Evolutionary conservation across 2,113 vertebrate genomes (phyloP).

Genomic region (Eublepharis macularius): DNA sequence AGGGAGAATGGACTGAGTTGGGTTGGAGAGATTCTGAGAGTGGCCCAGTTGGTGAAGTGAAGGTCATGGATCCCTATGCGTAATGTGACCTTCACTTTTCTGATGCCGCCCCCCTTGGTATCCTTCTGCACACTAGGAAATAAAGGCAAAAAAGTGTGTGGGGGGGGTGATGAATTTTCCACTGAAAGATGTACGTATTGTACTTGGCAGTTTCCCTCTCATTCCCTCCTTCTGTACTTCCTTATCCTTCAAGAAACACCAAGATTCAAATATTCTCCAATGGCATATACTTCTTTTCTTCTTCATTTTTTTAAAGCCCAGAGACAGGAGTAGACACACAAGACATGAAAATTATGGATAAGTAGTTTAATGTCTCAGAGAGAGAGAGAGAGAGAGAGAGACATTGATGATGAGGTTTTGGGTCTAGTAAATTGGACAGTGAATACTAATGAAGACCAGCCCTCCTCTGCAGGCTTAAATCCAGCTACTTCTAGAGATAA

Average conservation of each 20-base stretch:
- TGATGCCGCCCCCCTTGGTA: no score
- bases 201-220: not conserved
- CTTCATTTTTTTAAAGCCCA: not conserved
- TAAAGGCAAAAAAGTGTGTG: not conserved
- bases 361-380: constrained; percentile 32
- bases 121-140: not conserved
- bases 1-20: not conserved
- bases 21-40: not conserved
- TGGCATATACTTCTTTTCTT: not conserved
- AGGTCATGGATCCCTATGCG: not conserved
- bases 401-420: constrained; percentile 10
- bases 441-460: constrained; percentile 36
- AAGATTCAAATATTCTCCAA: not conserved
- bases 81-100: no score
- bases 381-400: constrained; percentile 24
- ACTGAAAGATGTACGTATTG: not conserved
- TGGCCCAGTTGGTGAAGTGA: not conserved
- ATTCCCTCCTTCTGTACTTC: not conserved
- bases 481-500: not conserved
- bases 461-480: constrained; percentile 27
- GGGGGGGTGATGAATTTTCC: no score
- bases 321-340: not conserved
- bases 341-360: constrained; percentile 23
- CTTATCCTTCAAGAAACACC: constrained; percentile 24
- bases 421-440: constrained; percentile 12